Conservation (phyloP, 2,888 invertebrate genomes). For the Nowickia ferox region DNA sequence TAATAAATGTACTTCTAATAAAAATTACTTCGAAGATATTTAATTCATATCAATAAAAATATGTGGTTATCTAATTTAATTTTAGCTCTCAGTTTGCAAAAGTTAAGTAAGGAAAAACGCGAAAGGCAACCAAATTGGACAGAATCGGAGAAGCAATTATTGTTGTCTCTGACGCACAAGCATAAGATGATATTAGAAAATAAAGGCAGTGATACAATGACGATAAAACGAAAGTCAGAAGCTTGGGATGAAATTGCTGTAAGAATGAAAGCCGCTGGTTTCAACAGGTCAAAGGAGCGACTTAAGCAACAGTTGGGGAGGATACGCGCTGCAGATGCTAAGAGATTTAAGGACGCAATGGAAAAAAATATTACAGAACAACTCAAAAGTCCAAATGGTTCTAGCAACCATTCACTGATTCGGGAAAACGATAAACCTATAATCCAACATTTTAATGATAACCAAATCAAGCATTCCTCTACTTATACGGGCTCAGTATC, state of each 20-base stretch:
- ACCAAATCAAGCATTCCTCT: slow-evolving; percentile 6
- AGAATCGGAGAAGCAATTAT: slow-evolving; percentile 71
- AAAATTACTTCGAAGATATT: neutral
- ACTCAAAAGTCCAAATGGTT: neutral
- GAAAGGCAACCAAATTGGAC: slow-evolving; percentile 74
- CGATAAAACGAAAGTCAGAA: slow-evolving; percentile 72
- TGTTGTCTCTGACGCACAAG: slow-evolving; percentile 66
- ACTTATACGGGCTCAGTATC: slow-evolving; percentile 1
- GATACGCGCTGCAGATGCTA: slow-evolving; percentile 69
- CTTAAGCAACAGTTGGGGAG: slow-evolving; percentile 72
- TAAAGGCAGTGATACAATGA: slow-evolving; percentile 72
- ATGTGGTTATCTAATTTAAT: slow-evolving; percentile 64
- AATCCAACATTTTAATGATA: neutral
- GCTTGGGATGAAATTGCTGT: slow-evolving; percentile 72
- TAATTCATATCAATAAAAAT: slow-evolving; percentile 24
- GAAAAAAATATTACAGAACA: slow-evolving; percentile 32
- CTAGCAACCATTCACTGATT: slow-evolving; percentile 8
- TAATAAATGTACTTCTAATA: slow-evolving; percentile 47
- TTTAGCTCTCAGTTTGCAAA: slow-evolving; percentile 62
- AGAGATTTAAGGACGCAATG: slow-evolving; percentile 66
- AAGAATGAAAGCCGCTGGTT: slow-evolving; percentile 72
- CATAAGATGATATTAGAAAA: slow-evolving; percentile 70
- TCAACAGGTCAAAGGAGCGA: slow-evolving; percentile 71
- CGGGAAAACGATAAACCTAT: neutral
- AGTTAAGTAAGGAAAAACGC: slow-evolving; percentile 68